Percentiles rank a stretch among this genome's conserved stretches.
phyloP scores from a whole-genome alignment of 2,888 invertebrate genomes.

The Bellardia bayeri region DNA sequence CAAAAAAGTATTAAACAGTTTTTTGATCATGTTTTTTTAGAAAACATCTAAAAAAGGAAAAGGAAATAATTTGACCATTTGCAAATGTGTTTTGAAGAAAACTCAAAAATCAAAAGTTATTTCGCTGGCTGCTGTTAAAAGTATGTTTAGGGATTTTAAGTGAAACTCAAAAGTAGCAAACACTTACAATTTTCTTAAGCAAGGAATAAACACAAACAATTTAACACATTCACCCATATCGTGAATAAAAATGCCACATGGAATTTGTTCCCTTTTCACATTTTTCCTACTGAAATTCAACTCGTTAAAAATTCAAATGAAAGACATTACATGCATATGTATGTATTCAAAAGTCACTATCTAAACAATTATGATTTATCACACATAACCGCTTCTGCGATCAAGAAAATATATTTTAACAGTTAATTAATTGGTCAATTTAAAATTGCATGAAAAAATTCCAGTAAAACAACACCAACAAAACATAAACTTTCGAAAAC shows the following conservation, averaged over 20 bases:
- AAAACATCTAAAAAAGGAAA: conserved; percentile 75
- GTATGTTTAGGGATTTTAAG: neutral
- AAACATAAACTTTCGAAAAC: conserved; percentile 68
- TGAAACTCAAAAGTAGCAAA: no score
- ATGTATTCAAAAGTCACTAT: neutral
- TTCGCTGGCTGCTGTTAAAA: neutral
- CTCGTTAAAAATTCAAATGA: neutral
- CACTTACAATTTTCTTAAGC: neutral
- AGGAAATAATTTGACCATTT: conserved; percentile 81
- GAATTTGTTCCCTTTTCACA: no score
- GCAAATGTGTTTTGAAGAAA: conserved; percentile 63
- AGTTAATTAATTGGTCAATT: conserved; percentile 66
- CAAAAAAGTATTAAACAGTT: conserved; percentile 23
- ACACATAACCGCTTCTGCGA: neutral
- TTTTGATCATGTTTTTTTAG: neutral
- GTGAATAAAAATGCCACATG: no score
- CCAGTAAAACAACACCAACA: conserved; percentile 41
- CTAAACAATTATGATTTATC: conserved; percentile 50
- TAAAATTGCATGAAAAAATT: conserved; percentile 58
- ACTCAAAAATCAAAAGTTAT: neutral
- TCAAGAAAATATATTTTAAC: conserved; percentile 41
- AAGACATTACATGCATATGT: neutral
- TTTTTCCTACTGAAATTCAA: no score
- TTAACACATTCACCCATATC: no score
- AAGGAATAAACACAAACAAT: neutral